These are phyloP conservation scores for Athalia cordata DNA, from an alignment of 2,888 invertebrate genomes.

Conservation along the genomic window DNA sequence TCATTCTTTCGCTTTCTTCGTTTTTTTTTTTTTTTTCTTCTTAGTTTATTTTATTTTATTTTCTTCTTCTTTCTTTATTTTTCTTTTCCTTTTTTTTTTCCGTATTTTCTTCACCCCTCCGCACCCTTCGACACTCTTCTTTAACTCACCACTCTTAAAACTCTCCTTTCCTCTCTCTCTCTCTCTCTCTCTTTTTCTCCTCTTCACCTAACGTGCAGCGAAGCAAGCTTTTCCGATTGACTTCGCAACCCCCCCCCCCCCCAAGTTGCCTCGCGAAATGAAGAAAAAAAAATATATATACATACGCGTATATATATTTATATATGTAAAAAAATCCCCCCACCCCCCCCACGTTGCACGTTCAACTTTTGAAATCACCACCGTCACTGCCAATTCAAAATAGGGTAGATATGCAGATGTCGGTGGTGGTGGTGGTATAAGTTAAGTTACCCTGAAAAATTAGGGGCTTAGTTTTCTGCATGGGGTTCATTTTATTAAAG, in stretches of 20 bases:
- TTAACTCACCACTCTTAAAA: neutral
- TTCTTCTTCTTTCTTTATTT: conserved; percentile 44
- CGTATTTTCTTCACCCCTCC: neutral
- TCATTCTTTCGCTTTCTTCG: neutral
- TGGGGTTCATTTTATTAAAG: no score
- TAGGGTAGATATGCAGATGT: conserved; percentile 24
- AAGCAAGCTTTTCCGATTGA: conserved; percentile 55
- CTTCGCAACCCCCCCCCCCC: conserved; percentile 49
- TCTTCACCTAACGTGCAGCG: neutral
- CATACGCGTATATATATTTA: neutral
- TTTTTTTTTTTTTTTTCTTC: neutral
- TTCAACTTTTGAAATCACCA: conserved; percentile 63
- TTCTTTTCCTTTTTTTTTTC: conserved; percentile 51
- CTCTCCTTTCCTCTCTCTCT: conserved; percentile 47
- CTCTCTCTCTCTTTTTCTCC: conserved; percentile 47
- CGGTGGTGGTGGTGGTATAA: neutral
- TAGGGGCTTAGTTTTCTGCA: conserved; percentile 69
- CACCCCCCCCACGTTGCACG: conserved; percentile 46
- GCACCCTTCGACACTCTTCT: conserved; percentile 48
- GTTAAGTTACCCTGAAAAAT: conserved; percentile 63
- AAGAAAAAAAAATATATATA: neutral
- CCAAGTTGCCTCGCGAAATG: conserved; percentile 26
- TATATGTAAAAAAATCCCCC: conserved; percentile 53
- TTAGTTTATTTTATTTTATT: conserved; percentile 38
- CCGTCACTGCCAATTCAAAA: conserved; percentile 39